phyloP scores from a whole-genome alignment of 2,113 vertebrate genomes.

The Dolichallabes microphthalmus region DNA sequence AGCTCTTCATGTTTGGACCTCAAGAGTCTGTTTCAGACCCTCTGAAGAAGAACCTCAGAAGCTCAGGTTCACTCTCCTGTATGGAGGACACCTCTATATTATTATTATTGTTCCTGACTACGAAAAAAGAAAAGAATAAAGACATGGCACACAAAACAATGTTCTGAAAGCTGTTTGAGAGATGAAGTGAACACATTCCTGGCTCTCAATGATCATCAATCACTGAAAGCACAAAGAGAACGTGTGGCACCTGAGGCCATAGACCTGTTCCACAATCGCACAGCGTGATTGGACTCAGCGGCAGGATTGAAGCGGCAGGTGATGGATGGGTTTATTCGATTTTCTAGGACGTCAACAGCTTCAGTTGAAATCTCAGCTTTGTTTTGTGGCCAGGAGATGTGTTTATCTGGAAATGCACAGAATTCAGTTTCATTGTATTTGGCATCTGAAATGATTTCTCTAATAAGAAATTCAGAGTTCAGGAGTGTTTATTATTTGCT shows the following conservation, averaged over 20 bases:
- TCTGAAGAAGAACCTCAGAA: not conserved
- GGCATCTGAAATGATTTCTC: not conserved
- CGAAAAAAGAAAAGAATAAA: not conserved
- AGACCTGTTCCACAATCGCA: conserved; percentile 3
- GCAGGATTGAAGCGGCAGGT: not conserved
- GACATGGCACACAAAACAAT: not conserved
- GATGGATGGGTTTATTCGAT: conserved; percentile 17
- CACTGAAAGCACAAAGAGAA: conserved; percentile 12
- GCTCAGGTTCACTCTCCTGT: not conserved
- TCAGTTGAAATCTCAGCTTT: not conserved
- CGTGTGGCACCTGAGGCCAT: not conserved
- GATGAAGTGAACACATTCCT: not conserved
- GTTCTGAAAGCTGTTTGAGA: conserved; percentile 3
- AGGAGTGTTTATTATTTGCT: not conserved
- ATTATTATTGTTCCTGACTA: not conserved
- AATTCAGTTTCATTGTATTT: not conserved
- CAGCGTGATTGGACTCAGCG: not conserved
- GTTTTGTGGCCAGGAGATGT: not conserved
- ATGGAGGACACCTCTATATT: not conserved
- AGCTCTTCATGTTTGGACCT: not conserved
- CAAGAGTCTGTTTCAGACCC: not conserved
- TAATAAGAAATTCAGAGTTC: not conserved
- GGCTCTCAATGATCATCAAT: conserved; percentile 27
- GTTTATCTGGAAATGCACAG: not conserved
- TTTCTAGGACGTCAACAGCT: not conserved